Evolutionary conservation across 1,140 invertebrate species (phyloP), one percentile per base, ranked within the genome.

Genomic region (Uloborus diversus): DNA sequence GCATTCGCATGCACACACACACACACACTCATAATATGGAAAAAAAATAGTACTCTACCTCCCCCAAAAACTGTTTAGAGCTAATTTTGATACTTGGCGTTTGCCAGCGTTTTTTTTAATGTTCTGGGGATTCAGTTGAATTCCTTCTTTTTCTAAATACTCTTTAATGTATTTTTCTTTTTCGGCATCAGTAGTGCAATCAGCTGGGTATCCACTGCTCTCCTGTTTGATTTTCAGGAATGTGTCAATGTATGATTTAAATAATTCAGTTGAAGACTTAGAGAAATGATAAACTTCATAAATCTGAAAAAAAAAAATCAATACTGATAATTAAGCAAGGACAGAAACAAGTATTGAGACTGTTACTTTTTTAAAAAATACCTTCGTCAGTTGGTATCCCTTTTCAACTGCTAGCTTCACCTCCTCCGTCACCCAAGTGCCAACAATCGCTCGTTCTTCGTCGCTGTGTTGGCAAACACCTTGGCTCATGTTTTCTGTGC

Each of bases 361-460:
- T n/a, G n/a, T n/a, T n/a, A n/a, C n/a, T n/a, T n/a, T n/a, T n/a
- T n/a, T n/a, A n/a, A n/a, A n/a, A n/a, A n/a, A n/a, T 42, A 42
- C 25, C 20, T 85, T 59, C 4, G 85, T 0, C 33, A 89, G 82
- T 69, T 78, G 79, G 57, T 88, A 87, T 1, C 85, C 86, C 56
- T 80, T 79, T 30, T 84, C 65, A 0, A 86, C 28, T 0, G 87
- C 87, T 71, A 61, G 85, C 32, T 68, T 28, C 5, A 88, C 14
- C 82, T 88, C 87, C 23, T 85, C 82, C n/a, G n/a, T n/a, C n/a
- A n/a, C n/a, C n/a, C n/a, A n/a, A n/a, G n/a, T n/a, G n/a, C n/a
- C n/a, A n/a, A 11, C 82, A 20, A 88, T 79, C 0, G 70, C 25
- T 35, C 86, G 70, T 61, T 87, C 82, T 14, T 83, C 79, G 27